These are phyloP conservation scores for Poecilus cupreus DNA, from an alignment of 2,888 invertebrate species.

Conservation along the genomic window DNA sequence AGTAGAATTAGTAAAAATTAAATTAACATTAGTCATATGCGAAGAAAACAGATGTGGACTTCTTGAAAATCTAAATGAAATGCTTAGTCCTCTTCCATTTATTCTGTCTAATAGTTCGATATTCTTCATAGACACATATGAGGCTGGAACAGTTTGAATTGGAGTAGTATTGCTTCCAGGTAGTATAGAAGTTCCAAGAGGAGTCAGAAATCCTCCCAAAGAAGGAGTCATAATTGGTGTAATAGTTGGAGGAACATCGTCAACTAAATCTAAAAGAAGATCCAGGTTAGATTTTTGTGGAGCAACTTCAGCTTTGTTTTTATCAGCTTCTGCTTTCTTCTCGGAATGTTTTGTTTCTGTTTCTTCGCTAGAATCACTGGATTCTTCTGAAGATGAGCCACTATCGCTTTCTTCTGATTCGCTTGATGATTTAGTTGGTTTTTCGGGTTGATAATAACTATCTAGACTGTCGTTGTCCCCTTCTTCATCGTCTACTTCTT, in stretches of 20 bases:
- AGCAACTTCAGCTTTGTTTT: constrained; percentile 69
- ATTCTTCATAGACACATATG: constrained; percentile 77
- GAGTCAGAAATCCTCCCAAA: constrained; percentile 85
- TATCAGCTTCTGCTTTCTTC: constrained; percentile 68
- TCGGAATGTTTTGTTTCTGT: constrained; percentile 55
- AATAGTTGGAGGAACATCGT: constrained; percentile 79
- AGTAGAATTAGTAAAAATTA: constrained; percentile 85
- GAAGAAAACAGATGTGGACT: constrained; percentile 88
- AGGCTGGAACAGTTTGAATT: constrained; percentile 78
- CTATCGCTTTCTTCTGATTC: constrained; percentile 67
- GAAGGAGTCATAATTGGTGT: constrained; percentile 89
- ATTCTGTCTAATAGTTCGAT: constrained; percentile 84
- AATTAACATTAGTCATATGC: constrained; percentile 87
- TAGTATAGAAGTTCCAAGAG: constrained; percentile 69
- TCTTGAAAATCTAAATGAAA: constrained; percentile 83
- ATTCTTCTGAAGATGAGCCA: constrained; percentile 60
- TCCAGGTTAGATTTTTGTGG: constrained; percentile 81
- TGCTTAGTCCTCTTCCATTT: constrained; percentile 80
- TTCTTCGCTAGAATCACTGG: constrained; percentile 25
- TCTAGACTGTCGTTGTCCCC: constrained; percentile 65
- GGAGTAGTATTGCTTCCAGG: constrained; percentile 66
- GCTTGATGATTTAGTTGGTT: constrained; percentile 62
- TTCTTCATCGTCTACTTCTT: constrained; percentile 69
- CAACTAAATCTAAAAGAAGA: constrained; percentile 87
- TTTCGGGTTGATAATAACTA: constrained; percentile 59